phyloP scores from a whole-genome alignment of 2,113 vertebrate genomes.

The Lathamus discolor region DNA sequence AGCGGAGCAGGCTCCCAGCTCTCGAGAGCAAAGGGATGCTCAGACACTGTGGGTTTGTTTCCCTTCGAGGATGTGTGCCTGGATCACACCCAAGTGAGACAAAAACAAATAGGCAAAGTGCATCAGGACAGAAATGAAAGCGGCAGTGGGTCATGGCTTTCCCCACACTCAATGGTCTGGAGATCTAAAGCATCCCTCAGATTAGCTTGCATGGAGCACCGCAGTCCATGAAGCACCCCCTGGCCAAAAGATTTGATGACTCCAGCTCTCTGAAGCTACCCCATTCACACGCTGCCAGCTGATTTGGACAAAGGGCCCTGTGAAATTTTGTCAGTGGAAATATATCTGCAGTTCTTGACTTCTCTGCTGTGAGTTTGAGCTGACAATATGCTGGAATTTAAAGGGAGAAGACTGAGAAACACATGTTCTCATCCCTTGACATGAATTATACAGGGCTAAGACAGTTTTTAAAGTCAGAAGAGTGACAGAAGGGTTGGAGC shows the following conservation, averaged over 20 bases:
- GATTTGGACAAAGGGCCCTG: background rate
- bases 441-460: background rate
- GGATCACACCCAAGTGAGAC: background rate
- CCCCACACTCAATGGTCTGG: background rate
- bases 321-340: background rate
- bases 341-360: background rate
- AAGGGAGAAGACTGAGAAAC: background rate
- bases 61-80: background rate
- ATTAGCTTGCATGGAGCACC: background rate
- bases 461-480: background rate
- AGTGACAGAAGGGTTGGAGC: background rate
- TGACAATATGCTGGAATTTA: background rate
- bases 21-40: background rate
- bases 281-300: background rate
- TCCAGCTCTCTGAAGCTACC: background rate
- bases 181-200: constrained; percentile 4
- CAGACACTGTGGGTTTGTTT: constrained; percentile 27
- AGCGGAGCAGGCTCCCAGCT: background rate
- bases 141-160: background rate
- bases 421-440: background rate
- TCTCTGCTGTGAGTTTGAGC: background rate
- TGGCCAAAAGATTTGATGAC: background rate
- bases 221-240: background rate
- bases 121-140: constrained; percentile 14
- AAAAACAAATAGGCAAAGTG: constrained; percentile 34